Evolutionary conservation across 2,797 vertebrate species (phyloP).

Genomic region (Eurystomus glaucurus): DNA sequence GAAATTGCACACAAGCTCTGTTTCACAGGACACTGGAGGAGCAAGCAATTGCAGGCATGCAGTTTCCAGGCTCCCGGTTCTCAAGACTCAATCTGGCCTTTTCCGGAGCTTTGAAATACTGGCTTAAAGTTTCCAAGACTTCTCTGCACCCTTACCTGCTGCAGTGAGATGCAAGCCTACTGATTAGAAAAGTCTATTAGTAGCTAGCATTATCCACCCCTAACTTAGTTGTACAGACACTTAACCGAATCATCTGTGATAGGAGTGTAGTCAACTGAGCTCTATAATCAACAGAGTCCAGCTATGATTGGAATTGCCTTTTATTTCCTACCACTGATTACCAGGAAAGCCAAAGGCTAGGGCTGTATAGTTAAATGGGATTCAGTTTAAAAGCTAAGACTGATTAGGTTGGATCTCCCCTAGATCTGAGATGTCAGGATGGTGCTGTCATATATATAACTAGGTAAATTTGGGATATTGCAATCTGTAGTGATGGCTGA

Average conservation of each 20-base stretch:
- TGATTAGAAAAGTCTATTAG: slow-evolving; percentile 11
- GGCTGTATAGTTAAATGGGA: background rate
- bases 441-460: background rate
- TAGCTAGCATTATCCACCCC: background rate
- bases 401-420: background rate
- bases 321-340: slow-evolving; percentile 10
- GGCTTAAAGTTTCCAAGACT: background rate
- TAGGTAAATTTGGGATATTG: background rate
- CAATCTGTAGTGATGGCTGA: background rate
- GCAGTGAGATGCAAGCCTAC: background rate
- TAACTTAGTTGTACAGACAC: background rate
- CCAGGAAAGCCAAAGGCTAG: background rate
- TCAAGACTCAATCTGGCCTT: background rate
- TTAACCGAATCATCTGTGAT: slow-evolving; percentile 25
- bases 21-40: background rate
- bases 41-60: accelerated
- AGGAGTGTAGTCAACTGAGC: background rate
- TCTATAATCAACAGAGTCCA: slow-evolving; percentile 36
- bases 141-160: background rate
- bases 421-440: background rate
- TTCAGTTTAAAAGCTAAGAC: background rate
- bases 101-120: background rate
- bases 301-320: slow-evolving; percentile 38
- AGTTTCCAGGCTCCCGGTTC: background rate
- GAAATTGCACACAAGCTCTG: background rate